Evolutionary conservation across 2,113 vertebrate genomes (phyloP).

Genomic region (Eulemur macaco): DNA sequence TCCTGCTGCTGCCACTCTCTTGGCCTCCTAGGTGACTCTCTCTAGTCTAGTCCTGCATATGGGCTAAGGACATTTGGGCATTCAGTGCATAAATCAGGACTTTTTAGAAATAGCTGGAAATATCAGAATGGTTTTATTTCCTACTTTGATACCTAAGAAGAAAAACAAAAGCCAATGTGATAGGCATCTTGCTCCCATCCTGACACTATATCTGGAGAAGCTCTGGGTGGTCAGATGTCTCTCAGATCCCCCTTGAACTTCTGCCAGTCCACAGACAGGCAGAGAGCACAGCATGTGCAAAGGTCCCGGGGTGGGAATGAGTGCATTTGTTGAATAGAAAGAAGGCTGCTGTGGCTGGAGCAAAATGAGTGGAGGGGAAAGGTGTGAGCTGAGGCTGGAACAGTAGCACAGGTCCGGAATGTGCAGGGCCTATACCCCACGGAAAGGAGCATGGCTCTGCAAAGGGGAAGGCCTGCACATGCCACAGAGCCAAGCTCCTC

Average conservation of each 20-base stretch:
- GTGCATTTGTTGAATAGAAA: not conserved
- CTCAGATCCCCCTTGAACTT: not conserved
- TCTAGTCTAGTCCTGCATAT: too few relatives aligned
- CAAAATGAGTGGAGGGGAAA: too few relatives aligned
- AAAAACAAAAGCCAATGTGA: not conserved
- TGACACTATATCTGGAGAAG: not conserved
- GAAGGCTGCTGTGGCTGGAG: not conserved
- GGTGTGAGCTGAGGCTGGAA: not conserved
- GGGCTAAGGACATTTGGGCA: not conserved
- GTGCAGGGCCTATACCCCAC: fast-evolving
- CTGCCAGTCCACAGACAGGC: not conserved
- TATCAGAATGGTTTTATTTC: not conserved
- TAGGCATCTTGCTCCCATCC: not conserved
- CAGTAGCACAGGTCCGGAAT: not conserved
- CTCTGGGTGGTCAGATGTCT: not conserved
- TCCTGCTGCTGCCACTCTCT: not conserved
- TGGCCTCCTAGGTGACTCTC: not conserved
- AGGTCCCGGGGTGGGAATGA: not conserved
- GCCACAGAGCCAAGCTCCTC: not conserved
- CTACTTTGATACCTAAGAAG: not conserved
- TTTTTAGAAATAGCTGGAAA: not conserved
- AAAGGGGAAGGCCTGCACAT: not conserved
- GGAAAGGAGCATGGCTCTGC: not conserved
- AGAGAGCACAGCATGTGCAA: not conserved
- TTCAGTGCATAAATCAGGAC: not conserved